Conservation (phyloP, 2,888 invertebrate species). For the Acleris sparsana region DNA sequence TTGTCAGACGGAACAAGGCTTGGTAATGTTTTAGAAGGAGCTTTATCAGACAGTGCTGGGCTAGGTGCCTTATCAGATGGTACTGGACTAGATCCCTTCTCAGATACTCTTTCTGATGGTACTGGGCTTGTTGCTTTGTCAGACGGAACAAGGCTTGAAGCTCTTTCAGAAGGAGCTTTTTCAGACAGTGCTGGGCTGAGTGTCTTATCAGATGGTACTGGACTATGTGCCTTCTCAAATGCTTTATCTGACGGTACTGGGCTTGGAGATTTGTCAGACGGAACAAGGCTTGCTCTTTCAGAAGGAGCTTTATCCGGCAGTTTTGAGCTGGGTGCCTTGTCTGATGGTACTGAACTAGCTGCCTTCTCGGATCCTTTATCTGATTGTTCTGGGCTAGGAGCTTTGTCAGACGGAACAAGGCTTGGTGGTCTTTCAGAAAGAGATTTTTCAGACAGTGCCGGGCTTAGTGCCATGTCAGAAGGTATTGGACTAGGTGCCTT, state of each 20-base stretch:
- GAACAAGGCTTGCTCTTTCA: background rate
- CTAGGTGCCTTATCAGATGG: slow-evolving; percentile 21
- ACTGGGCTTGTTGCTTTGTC: background rate
- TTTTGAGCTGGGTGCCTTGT: background rate
- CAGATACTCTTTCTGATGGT: slow-evolving; percentile 1
- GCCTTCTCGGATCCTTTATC: background rate
- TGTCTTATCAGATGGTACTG: slow-evolving; percentile 4
- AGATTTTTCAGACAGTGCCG: slow-evolving; percentile 3
- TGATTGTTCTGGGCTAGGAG: slow-evolving; percentile 13
- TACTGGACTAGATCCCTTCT: slow-evolving; percentile 30
- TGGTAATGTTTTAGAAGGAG: background rate
- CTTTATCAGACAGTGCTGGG: background rate
- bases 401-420: slow-evolving; percentile 21
- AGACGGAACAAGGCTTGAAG: background rate
- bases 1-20: slow-evolving; percentile 18
- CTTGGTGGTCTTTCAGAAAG: slow-evolving; percentile 37
- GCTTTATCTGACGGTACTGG: background rate
- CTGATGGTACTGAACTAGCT: slow-evolving; percentile 20
- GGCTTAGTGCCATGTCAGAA: slow-evolving; percentile 4
- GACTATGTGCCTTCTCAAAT: slow-evolving; percentile 6
- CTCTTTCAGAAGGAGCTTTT: background rate
- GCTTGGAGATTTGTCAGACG: background rate
- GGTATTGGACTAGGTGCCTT: slow-evolving; percentile 15
- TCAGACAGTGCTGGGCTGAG: background rate
- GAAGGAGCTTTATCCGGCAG: background rate